Evolutionary conservation across 2,888 invertebrate species (phyloP), one percentile per base, ranked within the genome.

Genomic region (Leucania comma): DNA sequence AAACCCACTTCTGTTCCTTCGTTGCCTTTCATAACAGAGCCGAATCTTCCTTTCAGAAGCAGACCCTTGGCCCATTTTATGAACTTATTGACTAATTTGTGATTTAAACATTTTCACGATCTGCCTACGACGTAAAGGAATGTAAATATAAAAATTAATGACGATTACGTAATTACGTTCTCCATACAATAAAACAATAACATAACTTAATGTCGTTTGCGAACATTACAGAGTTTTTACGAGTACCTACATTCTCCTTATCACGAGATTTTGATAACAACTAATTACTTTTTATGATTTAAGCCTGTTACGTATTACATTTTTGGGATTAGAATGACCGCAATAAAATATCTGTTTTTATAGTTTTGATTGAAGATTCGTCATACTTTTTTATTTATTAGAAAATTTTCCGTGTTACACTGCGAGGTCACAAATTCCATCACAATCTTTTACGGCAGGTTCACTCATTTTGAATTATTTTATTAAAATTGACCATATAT

Each of bases 191-290:
- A 46, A 17, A 32, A 57, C 12, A 46, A 63, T 60, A 42, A 51
- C 35, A 48, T 59, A 53, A 65, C 24, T 2, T 58, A 10, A 78
- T 71, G 64, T 12, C 3, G 22, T 61, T 57, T 61, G 53, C 53
- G 24, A 72, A 72, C 29, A 75, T 54, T n/a, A 38, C 35, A 32
- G 29, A 6, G 5, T 72, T 78, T 48, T 78, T 75, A 78, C 9
- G 38, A 61, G 53, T 5, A n/a, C n/a, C 8, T 2, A 58, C 53
- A 14, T 17, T 20, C 5, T 29, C 17, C 54, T 66, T 70, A 61
- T 62, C 48, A n/a, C 32, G 61, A 75, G 63, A 74, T 79, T 82
- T 68, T 72, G 76, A 82, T 82, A 78, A 76, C 62, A n/a, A 17
- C n/a, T 63, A 59, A 73, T 73, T 72, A 66, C 61, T 17, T 73